These are phyloP conservation scores for Sitta europaea DNA, from an alignment of 2,113 vertebrate species.

Conservation along the genomic window DNA sequence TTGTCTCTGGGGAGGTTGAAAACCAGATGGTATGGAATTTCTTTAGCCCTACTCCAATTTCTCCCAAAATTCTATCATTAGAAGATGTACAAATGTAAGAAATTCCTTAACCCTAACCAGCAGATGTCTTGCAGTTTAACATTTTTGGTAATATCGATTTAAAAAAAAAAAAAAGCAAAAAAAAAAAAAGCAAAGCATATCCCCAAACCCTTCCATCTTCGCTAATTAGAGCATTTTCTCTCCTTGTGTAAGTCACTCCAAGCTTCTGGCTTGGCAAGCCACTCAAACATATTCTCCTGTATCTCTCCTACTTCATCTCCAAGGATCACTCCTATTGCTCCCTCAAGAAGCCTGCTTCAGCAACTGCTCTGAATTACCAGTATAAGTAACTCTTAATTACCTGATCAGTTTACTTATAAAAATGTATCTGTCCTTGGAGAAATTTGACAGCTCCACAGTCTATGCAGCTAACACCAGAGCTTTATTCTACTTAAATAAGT, in stretches of 20 bases:
- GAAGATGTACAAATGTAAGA: not conserved
- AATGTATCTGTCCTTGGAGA: not conserved
- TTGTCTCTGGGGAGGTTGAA: not conserved
- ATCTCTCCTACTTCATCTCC: not conserved
- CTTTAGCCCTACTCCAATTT: not conserved
- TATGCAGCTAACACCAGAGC: not conserved
- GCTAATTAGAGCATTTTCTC: not conserved
- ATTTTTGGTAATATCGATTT: not conserved
- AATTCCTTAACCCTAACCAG: not conserved
- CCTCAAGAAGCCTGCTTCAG: not conserved
- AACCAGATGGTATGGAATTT: not conserved
- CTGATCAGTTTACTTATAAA: not conserved
- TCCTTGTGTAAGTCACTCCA: not conserved
- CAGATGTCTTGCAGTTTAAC: not conserved
- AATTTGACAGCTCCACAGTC: not conserved
- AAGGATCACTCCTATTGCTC: accelerated
- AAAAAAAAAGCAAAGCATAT: not conserved
- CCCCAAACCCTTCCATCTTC: not conserved
- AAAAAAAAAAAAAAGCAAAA: not conserved
- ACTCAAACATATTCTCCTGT: not conserved
- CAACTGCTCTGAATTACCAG: not conserved
- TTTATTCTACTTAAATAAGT: not conserved
- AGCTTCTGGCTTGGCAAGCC: not conserved
- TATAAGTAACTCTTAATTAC: not conserved
- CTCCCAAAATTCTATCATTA: not conserved